Base-by-base conservation (phyloP, 2,797 vertebrate species). In the Pipistrellus pygmaeus region DNA sequence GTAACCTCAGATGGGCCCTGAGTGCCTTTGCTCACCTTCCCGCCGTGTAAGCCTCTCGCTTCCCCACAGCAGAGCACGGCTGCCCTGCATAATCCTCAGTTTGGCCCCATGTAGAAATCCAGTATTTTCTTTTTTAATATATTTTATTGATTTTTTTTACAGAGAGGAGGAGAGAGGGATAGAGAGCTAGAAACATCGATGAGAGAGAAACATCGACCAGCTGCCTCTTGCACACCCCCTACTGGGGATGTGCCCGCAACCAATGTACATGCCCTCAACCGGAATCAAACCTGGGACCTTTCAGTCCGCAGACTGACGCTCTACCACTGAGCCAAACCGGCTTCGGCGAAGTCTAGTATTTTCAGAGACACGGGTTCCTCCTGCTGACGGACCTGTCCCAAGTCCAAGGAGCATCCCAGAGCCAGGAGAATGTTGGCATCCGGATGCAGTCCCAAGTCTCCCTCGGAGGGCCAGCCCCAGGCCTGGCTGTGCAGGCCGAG, bases 401-500 rank as follows among this genome's bases (percentile, higher is more conserved):
- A 18, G 90, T 83, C 57, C 21, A 87, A 64, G 48, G 75, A 64
- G 48, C 25, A 27, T 4, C 15, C 64, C 41, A 48, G 57, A 71
- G 21, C 62, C 55, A 53, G 35, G 48, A 83, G 35, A 86, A 38
- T 10, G 51, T 62, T 38, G 25, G n/a, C 10, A 73, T 14, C 51
- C 60, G 48, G 35, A 21, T 27, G 46, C 48, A 48, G 41, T 55
- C 25, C 4, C 1, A 1, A 64, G 27, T 21, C 32, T 91, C 23
- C 27, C 14, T 6, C 15, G 13, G 80, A 89, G 82, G 57, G 21
- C 35, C 73, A n/a, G 4, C 32, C 10, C 7, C 1, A 15, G n/a
- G 14, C 27, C 5, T 44, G 0, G 21, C 21, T 13, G 57, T 55
- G 66, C 8, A 1, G 13, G 11, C 55, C 2, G n/a, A 30, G 15